phyloP scores from a whole-genome alignment of 2,888 invertebrate species.

The Gisinianus flammeolus region DNA sequence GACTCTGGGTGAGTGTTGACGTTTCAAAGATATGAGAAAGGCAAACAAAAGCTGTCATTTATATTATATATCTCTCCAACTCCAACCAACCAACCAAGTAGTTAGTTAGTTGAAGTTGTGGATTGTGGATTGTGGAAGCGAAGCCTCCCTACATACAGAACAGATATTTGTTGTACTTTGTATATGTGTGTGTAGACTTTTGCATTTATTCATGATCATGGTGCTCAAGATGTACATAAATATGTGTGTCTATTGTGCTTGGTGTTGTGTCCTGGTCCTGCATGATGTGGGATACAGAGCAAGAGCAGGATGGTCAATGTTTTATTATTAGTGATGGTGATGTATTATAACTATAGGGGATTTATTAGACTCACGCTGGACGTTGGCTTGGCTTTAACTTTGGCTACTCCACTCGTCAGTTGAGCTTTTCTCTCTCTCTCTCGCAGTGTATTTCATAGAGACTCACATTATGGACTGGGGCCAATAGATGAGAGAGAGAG shows the following conservation, averaged over 20 bases:
- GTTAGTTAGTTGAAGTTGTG: not conserved
- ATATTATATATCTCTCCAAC: not conserved
- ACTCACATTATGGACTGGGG: not conserved
- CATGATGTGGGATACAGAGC: not conserved
- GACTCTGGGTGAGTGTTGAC: too few species aligned
- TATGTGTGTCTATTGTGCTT: not conserved
- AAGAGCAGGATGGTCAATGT: not conserved
- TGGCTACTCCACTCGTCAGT: too few species aligned
- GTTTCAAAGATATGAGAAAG: not conserved
- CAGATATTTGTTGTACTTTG: not conserved
- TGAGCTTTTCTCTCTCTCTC: too few species aligned
- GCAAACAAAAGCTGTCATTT: not conserved
- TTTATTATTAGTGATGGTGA: conserved; percentile 6
- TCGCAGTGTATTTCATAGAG: not conserved
- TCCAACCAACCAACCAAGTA: too few species aligned
- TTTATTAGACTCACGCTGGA: not conserved
- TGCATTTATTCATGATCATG: conserved; percentile 9
- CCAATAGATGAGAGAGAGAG: not conserved
- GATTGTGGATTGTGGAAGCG: not conserved
- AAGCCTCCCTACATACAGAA: not conserved
- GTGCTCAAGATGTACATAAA: not conserved
- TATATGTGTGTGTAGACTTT: not conserved
- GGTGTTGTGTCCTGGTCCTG: not conserved
- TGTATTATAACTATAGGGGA: not conserved
- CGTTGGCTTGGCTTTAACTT: not conserved